Percentiles rank a stretch among this genome's conserved stretches.
These are phyloP conservation scores for Eristalinus aeneus DNA, from an alignment of 2,888 invertebrate genomes.

Conservation along the genomic window DNA sequence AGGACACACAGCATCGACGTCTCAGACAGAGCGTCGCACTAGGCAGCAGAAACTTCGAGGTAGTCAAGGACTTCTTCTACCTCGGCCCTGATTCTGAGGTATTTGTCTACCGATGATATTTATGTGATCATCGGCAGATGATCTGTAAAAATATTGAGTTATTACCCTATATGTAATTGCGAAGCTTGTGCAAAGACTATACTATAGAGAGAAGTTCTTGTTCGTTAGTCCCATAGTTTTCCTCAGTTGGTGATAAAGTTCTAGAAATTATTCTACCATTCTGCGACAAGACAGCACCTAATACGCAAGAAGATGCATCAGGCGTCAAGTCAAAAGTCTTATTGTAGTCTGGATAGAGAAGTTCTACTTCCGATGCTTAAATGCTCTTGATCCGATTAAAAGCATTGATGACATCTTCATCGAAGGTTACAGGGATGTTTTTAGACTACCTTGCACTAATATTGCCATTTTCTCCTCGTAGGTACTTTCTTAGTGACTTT, in stretches of 20 bases:
- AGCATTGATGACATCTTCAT: slow-evolving; percentile 10
- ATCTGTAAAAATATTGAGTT: slow-evolving; percentile 48
- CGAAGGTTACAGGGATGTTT: not conserved
- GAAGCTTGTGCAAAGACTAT: slow-evolving; percentile 75
- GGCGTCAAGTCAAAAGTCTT: slow-evolving; percentile 74
- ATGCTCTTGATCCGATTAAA: no score
- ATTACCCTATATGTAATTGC: slow-evolving; percentile 75
- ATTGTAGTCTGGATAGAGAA: no score
- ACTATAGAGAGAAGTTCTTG: slow-evolving; percentile 73
- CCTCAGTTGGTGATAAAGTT: not conserved
- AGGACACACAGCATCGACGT: no score
- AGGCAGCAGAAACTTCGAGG: no score
- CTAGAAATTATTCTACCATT: slow-evolving; percentile 54
- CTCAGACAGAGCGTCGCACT: no score
- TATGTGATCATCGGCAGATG: slow-evolving; percentile 44
- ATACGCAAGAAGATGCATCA: slow-evolving; percentile 72
- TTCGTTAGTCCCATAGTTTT: not conserved
- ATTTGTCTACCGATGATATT: no score
- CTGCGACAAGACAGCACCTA: slow-evolving; percentile 74
- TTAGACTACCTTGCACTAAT: slow-evolving; percentile 11
- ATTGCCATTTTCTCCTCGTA: slow-evolving; percentile 29
- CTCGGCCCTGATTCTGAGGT: no score
- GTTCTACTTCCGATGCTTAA: slow-evolving; percentile 14
- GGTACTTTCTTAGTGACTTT: slow-evolving; percentile 6
- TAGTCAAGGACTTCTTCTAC: no score